phyloP scores from a whole-genome alignment of 2,888 invertebrate species.

The Lomographa bimaculata region DNA sequence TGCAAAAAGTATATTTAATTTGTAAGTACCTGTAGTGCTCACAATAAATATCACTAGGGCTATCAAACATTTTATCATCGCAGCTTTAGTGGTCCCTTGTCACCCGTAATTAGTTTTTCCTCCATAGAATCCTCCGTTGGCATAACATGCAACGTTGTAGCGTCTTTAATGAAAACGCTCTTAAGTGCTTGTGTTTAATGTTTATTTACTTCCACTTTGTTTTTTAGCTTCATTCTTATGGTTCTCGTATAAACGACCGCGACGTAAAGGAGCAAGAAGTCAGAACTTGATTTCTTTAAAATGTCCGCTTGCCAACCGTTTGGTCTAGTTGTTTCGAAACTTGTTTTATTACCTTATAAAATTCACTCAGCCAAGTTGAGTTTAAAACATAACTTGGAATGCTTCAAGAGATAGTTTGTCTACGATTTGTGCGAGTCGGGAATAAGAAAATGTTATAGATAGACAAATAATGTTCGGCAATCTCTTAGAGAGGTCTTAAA shows the following conservation, averaged over 20 bases:
- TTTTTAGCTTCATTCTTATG: slow-evolving; percentile 62
- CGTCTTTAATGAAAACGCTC: slow-evolving; percentile 75
- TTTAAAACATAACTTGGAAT: slow-evolving; percentile 31
- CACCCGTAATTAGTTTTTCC: slow-evolving; percentile 75
- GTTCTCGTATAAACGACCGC: slow-evolving; percentile 49
- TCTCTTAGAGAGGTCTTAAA: slow-evolving; percentile 41
- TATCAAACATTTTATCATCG: slow-evolving; percentile 36
- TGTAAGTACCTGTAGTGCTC: neutral
- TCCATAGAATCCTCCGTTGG: slow-evolving; percentile 62
- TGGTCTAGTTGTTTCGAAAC: slow-evolving; percentile 28
- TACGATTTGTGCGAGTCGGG: slow-evolving; percentile 30
- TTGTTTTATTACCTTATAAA: slow-evolving; percentile 31
- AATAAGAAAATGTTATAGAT: slow-evolving; percentile 39
- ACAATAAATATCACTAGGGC: slow-evolving; percentile 12
- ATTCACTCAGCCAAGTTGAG: slow-evolving; percentile 28
- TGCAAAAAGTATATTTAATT: too few relatives aligned
- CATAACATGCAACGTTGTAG: slow-evolving; percentile 75
- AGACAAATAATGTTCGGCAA: slow-evolving; percentile 42
- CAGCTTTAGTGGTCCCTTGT: slow-evolving; percentile 52
- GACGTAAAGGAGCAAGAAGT: slow-evolving; percentile 45
- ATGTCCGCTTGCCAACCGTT: slow-evolving; percentile 40
- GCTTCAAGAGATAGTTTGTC: slow-evolving; percentile 25
- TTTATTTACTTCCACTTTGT: slow-evolving; percentile 74
- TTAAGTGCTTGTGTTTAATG: slow-evolving; percentile 74
- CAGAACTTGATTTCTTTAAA: slow-evolving; percentile 54